A percentile compares a stretch with the other conserved stretches of the same genome.
These are phyloP conservation scores for Ceramica pisi DNA, from an alignment of 2,888 invertebrate genomes.

Conservation along the genomic window DNA sequence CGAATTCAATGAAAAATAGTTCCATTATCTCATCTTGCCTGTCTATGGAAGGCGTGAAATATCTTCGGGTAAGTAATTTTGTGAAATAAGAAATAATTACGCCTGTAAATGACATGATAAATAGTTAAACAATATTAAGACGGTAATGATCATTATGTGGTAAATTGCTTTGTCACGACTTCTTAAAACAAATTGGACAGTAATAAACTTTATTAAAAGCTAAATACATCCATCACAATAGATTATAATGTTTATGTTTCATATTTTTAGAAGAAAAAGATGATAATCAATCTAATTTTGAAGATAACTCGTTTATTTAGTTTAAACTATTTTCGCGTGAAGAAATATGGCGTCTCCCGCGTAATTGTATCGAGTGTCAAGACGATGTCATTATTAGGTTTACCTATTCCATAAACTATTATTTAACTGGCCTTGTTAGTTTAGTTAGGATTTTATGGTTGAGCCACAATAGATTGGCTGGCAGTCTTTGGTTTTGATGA, in stretches of 20 bases:
- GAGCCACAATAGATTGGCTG: no score
- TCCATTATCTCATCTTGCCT: no score
- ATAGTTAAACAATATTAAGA: neutral
- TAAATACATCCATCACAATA: conserved; percentile 9
- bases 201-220: conserved; percentile 17
- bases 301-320: neutral
- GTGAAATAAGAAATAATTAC: neutral
- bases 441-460: no score
- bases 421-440: no score
- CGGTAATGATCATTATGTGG: conserved; percentile 1
- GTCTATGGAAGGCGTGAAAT: neutral
- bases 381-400: conserved; percentile 1
- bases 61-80: neutral
- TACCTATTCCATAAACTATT: no score
- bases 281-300: conserved; percentile 4
- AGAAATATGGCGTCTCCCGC: neutral
- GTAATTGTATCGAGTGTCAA: neutral
- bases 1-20: neutral
- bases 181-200: conserved; percentile 20
- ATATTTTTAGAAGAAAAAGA: conserved; percentile 10
- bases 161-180: neutral
- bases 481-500: no score
- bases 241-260: conserved; percentile 3
- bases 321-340: neutral
- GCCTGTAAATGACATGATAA: neutral